These are phyloP conservation scores for Acanthornis magna DNA, from an alignment of 2,797 vertebrate genomes.

Conservation along the genomic window DNA sequence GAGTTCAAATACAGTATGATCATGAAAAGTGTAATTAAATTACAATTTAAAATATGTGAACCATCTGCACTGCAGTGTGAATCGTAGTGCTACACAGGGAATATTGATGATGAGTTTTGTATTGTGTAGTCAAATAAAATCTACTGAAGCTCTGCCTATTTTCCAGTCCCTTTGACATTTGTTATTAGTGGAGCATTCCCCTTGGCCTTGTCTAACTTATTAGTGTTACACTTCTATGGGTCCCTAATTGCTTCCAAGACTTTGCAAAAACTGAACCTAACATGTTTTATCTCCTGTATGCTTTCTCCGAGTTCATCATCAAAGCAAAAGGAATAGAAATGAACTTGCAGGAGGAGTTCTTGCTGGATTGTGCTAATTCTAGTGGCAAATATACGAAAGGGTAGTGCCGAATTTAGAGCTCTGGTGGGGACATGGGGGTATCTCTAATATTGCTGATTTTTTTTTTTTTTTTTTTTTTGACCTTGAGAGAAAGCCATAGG, in stretches of 20 bases:
- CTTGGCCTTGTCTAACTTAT: not conserved
- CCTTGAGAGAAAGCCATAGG: not conserved
- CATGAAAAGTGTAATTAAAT: constrained; percentile 35
- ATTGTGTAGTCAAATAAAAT: not conserved
- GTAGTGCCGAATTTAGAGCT: not conserved
- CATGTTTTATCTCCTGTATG: not conserved
- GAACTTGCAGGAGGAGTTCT: not conserved
- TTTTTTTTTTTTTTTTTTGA: not conserved
- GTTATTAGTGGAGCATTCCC: not conserved
- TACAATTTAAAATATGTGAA: constrained; percentile 47
- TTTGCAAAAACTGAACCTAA: not conserved
- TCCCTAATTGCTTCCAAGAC: not conserved
- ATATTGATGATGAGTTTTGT: constrained; percentile 4
- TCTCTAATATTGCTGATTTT: not conserved
- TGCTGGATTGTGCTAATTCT: not conserved
- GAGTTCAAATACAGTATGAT: constrained; percentile 14
- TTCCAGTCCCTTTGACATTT: not conserved
- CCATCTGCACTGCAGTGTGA: constrained; percentile 19
- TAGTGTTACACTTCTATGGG: not conserved
- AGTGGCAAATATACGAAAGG: not conserved
- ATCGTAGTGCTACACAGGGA: not conserved
- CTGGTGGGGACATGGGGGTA: not conserved
- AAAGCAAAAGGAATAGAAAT: not conserved
- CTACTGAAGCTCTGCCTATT: not conserved
- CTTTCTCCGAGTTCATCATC: not conserved